Base-by-base conservation (phyloP, 2,113 vertebrate genomes). In the Martes martes region DNA sequence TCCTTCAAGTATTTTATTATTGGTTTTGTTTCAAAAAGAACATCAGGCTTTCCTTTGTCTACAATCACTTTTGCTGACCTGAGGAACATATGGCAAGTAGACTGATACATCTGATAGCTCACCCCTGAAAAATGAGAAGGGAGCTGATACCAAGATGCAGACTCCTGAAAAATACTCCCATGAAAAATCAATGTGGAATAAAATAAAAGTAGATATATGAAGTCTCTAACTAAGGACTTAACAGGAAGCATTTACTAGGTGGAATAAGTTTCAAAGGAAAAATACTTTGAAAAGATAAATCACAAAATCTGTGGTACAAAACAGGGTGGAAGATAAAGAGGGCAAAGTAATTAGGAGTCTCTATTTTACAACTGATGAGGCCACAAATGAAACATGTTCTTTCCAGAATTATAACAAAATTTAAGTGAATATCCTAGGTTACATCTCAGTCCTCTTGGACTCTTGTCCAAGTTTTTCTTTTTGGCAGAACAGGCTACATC, bases 81-180 rank as follows among this genome's bases (percentile, higher is more conserved):
- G 28, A 94, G 81, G 63, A 95, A 83, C 52, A 92, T 61, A 92
- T 1, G 63, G 45, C 18, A 91, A 10, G 13, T 36, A 84, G 61
- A 57, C 42, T 84, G 82, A 88, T 95, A 61, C 16, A 19, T 84
- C 59, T 94, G 94, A 92, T 94, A 93, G 24, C 26, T 96, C 57
- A 94, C 61, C 36, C 88, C 84, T 96, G 36, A 50, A 79, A 94
- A 97, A 97, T 57, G 47, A 97, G 89, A 89, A 92, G 61, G 23
- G 31, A 94, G 10, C 39, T 93, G 52, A 92, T 93, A 67, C 11
- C 24, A 36, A 94, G 19, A 80, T n/a, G 13, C 14, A 93, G 67
- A 90, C 23, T 92, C 67, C 52, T 59, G 36, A 91, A 95, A 76
- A 45, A 87, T 33, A 63, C 24, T 80, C 19, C 18, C 39, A 36